A percentile compares a stretch with the other conserved stretches of the same genome.
These are phyloP conservation scores for Pomatorhinus ruficollis DNA, from an alignment of 2,113 vertebrate species.

Conservation along the genomic window DNA sequence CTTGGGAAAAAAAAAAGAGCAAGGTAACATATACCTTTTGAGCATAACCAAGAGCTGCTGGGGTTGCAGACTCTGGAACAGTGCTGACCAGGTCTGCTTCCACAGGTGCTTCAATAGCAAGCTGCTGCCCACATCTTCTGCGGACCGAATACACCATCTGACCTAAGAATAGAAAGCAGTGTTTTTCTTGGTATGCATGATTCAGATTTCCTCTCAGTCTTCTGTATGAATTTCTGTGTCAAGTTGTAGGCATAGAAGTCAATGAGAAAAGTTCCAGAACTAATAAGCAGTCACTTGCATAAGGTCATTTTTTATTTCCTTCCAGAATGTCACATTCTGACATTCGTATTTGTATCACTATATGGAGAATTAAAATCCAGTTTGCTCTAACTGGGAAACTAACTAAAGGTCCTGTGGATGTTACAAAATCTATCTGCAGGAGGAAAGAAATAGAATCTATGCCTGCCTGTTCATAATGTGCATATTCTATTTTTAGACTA, in stretches of 20 bases:
- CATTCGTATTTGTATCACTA: background rate
- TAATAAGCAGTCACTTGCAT: background rate
- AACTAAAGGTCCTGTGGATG: background rate
- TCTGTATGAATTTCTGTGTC: background rate
- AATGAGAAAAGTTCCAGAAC: background rate
- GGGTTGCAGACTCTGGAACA: constrained; percentile 96
- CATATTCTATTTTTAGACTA: background rate
- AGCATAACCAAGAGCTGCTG: constrained; percentile 94
- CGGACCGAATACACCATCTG: constrained; percentile 98
- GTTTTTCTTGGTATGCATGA: background rate
- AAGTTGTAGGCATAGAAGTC: background rate
- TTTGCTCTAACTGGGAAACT: background rate
- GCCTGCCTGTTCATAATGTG: background rate
- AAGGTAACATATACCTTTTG: constrained; percentile 77
- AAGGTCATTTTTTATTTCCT: background rate
- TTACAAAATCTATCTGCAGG: background rate
- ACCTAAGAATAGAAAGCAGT: constrained; percentile 72
- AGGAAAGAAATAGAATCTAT: background rate
- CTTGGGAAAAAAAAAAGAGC: background rate
- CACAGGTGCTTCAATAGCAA: constrained; percentile 93
- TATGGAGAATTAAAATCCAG: background rate
- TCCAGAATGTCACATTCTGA: background rate
- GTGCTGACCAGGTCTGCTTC: constrained; percentile 96
- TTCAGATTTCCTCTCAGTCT: background rate
- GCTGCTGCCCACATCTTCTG: constrained; percentile 90